Percentiles rank a stretch among this genome's conserved stretches.
Evolutionary conservation across 2,797 vertebrate species (phyloP).

Genomic region (Amblyraja radiata): DNA sequence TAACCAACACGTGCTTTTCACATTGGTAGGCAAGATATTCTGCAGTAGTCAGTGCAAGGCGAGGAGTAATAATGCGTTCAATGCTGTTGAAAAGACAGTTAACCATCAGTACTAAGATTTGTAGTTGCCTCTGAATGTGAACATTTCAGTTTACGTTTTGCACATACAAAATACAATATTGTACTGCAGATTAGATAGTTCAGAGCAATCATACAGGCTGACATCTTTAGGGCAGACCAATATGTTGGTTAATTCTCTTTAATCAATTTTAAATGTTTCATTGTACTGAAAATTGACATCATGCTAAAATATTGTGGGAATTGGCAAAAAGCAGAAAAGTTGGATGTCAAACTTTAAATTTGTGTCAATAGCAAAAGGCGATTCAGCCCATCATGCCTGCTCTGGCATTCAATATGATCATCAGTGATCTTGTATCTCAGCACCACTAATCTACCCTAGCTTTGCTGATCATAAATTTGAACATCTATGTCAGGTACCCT

Average conservation of each 20-base stretch:
- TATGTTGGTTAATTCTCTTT: not conserved
- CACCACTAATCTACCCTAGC: no score
- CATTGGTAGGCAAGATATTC: conserved; percentile 71
- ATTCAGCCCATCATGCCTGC: not conserved
- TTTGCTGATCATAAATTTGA: no score
- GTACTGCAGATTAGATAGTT: not conserved
- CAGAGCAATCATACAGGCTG: not conserved
- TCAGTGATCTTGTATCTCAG: no score
- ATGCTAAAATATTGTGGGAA: not conserved
- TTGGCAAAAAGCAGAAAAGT: not conserved
- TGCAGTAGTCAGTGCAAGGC: conserved; percentile 61
- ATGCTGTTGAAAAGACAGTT: conserved; percentile 50
- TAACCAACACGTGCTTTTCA: conserved; percentile 68
- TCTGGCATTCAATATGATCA: no score
- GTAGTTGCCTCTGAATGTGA: not conserved
- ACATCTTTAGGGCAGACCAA: not conserved
- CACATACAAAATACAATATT: not conserved
- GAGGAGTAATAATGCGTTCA: conserved; percentile 67
- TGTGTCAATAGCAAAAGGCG: not conserved
- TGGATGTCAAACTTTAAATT: not conserved
- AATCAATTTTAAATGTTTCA: not conserved
- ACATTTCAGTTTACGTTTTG: not conserved
- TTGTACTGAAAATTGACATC: not conserved
- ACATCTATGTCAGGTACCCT: no score
- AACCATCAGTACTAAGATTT: not conserved